Conservation (phyloP, 2,888 invertebrate species). For the Ophraella communa region DNA sequence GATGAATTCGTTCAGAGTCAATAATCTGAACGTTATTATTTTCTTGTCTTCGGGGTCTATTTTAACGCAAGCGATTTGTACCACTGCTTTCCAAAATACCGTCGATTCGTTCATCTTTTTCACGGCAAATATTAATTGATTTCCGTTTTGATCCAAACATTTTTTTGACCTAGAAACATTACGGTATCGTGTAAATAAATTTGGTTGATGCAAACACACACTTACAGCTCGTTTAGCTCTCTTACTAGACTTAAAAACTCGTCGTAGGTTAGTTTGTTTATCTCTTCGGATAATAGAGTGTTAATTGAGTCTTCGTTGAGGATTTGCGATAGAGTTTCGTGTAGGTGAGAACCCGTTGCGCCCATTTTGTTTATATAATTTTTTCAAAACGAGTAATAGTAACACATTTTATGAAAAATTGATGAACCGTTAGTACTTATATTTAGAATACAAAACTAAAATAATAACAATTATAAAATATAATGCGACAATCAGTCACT, state of each 20-base stretch:
- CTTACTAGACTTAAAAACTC: slow-evolving; percentile 66
- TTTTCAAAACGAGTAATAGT: too few relatives aligned
- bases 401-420: too few relatives aligned
- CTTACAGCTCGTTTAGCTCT: slow-evolving; percentile 70
- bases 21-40: slow-evolving; percentile 66
- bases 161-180: slow-evolving; percentile 63
- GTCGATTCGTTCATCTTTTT: slow-evolving; percentile 70
- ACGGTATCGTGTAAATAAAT: neutral
- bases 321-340: slow-evolving; percentile 47
- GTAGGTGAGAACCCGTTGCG: slow-evolving; percentile 44
- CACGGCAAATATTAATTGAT: slow-evolving; percentile 70
- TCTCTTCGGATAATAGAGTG: slow-evolving; percentile 52
- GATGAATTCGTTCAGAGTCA: slow-evolving; percentile 70
- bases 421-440: too few relatives aligned
- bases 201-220: slow-evolving; percentile 22
- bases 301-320: slow-evolving; percentile 47
- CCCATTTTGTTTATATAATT: slow-evolving; percentile 43
- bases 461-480: too few relatives aligned
- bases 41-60: slow-evolving; percentile 63
- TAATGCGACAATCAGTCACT: too few relatives aligned
- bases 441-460: too few relatives aligned
- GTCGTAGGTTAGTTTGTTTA: slow-evolving; percentile 61
- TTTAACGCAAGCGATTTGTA: slow-evolving; percentile 70
- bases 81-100: slow-evolving; percentile 73
- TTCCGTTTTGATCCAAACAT: slow-evolving; percentile 67